A percentile compares a stretch with the other conserved stretches of the same genome.
phyloP scores from a whole-genome alignment of 2,113 vertebrate species.

The Aegotheles bennettii region DNA sequence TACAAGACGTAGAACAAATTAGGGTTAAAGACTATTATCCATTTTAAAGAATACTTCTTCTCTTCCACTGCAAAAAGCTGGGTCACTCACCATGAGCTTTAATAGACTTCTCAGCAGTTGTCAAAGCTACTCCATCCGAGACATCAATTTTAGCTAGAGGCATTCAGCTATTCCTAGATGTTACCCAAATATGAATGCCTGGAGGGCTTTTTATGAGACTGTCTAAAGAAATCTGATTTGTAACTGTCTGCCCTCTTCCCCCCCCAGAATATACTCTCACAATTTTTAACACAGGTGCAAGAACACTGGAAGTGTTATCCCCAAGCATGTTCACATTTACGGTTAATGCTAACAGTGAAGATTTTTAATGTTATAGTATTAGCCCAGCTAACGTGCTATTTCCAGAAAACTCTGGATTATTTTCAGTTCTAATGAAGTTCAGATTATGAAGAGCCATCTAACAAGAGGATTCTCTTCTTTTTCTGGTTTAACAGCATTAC shows the following conservation, averaged over 20 bases:
- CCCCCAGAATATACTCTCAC: background rate
- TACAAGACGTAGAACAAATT: background rate
- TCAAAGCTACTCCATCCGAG: slow-evolving; percentile 13
- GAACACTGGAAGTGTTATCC: background rate
- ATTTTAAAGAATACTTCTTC: background rate
- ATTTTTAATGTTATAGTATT: background rate
- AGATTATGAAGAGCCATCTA: background rate
- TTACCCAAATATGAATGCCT: slow-evolving; percentile 14
- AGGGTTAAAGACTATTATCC: background rate
- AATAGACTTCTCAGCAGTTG: slow-evolving; percentile 15
- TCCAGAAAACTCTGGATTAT: background rate
- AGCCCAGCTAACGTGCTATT: background rate
- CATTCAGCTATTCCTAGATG: slow-evolving; percentile 2
- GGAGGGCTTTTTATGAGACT: slow-evolving; percentile 8
- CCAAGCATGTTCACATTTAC: background rate
- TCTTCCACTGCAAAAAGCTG: background rate
- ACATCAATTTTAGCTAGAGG: background rate
- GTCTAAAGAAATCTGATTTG: slow-evolving; percentile 15
- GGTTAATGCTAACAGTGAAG: background rate
- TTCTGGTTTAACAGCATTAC: background rate
- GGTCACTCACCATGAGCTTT: background rate
- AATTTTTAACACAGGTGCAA: background rate
- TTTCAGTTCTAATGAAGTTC: background rate
- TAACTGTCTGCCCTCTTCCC: background rate
- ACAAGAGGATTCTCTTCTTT: background rate